Conservation (phyloP, 2,797 vertebrate species). For the Ctenosaura bakeri region DNA sequence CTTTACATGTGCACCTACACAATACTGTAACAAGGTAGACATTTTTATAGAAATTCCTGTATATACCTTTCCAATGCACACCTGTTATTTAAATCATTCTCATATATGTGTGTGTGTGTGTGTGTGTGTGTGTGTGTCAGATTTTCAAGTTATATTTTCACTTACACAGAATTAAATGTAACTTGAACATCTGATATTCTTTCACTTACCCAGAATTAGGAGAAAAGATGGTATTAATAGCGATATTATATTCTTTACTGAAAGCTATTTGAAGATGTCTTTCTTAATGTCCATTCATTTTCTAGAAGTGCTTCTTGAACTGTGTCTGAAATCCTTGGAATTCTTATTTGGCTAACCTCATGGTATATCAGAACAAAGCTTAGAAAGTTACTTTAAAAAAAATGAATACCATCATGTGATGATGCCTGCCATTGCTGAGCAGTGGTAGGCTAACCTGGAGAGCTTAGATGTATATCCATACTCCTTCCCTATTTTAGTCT, state of each 20-base stretch:
- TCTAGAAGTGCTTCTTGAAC: not conserved
- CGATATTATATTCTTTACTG: not conserved
- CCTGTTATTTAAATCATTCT: not conserved
- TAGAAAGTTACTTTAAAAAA: not conserved
- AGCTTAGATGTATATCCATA: not conserved
- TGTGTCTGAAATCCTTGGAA: not conserved
- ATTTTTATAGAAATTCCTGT: not conserved
- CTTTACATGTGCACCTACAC: not conserved
- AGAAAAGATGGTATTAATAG: not conserved
- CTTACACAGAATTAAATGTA: too few species aligned
- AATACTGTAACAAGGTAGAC: not conserved
- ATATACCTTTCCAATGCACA: not conserved
- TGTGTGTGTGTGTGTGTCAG: not conserved
- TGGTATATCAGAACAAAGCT: not conserved
- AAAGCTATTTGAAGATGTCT: not conserved
- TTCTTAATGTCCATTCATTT: not conserved
- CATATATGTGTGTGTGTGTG: not conserved
- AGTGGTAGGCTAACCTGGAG: not conserved
- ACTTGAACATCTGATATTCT: too few species aligned
- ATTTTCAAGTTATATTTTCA: not conserved
- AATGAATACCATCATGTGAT: not conserved
- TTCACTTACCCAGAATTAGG: too few species aligned
- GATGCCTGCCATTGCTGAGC: not conserved
- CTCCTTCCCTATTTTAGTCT: not conserved
- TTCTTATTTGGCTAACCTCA: not conserved